phyloP scores from a whole-genome alignment of 2,888 invertebrate genomes.

The Euclidia mi region DNA sequence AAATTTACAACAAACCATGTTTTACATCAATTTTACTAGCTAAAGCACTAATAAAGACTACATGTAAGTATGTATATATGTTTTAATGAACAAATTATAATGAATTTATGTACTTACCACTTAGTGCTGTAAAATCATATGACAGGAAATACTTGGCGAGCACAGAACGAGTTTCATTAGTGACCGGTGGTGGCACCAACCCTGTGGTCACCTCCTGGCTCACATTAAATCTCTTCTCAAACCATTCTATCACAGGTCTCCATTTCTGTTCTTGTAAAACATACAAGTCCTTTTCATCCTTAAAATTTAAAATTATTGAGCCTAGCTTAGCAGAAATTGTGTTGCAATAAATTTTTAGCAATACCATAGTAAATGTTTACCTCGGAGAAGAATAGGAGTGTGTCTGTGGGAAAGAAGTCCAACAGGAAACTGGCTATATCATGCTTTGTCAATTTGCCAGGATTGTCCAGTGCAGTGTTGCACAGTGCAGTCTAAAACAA shows the following conservation, averaged over 20 bases:
- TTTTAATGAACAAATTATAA: no score
- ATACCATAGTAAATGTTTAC: slow-evolving; percentile 80
- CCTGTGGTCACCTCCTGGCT: slow-evolving; percentile 92
- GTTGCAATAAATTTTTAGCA: slow-evolving; percentile 76
- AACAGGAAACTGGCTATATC: slow-evolving; percentile 94
- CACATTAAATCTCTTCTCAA: slow-evolving; percentile 94
- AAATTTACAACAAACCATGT: no score
- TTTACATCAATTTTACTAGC: no score
- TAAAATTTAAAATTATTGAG: no score
- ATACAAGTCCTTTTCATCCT: slow-evolving; percentile 95
- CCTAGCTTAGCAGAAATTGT: no score
- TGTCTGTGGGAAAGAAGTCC: slow-evolving; percentile 95
- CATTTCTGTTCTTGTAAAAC: slow-evolving; percentile 95
- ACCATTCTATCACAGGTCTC: slow-evolving; percentile 97
- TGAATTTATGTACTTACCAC: slow-evolving; percentile 91
- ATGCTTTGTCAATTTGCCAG: slow-evolving; percentile 93
- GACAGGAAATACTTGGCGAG: slow-evolving; percentile 95
- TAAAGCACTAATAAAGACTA: no score
- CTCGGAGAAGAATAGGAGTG: slow-evolving; percentile 93
- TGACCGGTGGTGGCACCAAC: slow-evolving; percentile 92
- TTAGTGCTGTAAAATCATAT: slow-evolving; percentile 94
- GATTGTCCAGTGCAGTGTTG: slow-evolving; percentile 98
- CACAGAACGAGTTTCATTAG: slow-evolving; percentile 91
- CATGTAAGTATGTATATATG: no score
- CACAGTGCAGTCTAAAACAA: slow-evolving; percentile 94